Conservation (phyloP, 2,113 vertebrate genomes). For the Xiphorhynchus elegans region DNA sequence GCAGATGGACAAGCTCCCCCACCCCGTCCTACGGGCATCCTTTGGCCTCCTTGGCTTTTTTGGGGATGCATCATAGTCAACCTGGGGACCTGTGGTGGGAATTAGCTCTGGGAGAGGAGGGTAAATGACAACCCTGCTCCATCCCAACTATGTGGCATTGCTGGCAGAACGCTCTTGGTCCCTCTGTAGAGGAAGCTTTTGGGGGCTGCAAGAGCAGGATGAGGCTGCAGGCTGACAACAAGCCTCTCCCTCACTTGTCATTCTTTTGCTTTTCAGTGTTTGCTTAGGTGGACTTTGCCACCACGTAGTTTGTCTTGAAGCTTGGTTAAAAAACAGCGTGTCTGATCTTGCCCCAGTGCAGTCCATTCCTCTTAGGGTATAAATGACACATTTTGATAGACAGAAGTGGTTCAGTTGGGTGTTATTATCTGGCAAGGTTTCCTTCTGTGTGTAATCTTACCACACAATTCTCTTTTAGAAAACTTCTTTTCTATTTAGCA, state of each 20-base stretch:
- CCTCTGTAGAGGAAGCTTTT: accelerated
- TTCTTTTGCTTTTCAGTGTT: neutral
- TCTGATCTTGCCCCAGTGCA: neutral
- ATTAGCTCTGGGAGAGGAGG: neutral
- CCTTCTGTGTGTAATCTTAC: accelerated
- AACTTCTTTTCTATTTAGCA: neutral
- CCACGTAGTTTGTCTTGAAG: neutral
- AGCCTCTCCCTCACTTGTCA: neutral
- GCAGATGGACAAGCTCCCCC: neutral
- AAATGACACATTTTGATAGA: neutral
- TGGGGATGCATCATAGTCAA: accelerated
- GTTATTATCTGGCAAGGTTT: neutral
- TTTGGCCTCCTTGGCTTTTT: neutral
- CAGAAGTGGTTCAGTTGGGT: neutral
- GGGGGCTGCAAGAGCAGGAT: neutral
- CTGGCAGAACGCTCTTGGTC: neutral
- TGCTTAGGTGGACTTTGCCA: neutral
- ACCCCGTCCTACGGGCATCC: neutral
- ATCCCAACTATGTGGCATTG: accelerated
- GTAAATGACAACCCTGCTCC: neutral
- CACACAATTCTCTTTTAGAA: neutral
- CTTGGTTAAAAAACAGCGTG: neutral
- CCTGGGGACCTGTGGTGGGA: accelerated
- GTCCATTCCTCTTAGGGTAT: neutral
- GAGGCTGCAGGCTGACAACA: neutral